Evolutionary conservation across 2,113 vertebrate genomes (phyloP), one percentile per base, ranked within the genome.

Genomic region (Cebus imitator): DNA sequence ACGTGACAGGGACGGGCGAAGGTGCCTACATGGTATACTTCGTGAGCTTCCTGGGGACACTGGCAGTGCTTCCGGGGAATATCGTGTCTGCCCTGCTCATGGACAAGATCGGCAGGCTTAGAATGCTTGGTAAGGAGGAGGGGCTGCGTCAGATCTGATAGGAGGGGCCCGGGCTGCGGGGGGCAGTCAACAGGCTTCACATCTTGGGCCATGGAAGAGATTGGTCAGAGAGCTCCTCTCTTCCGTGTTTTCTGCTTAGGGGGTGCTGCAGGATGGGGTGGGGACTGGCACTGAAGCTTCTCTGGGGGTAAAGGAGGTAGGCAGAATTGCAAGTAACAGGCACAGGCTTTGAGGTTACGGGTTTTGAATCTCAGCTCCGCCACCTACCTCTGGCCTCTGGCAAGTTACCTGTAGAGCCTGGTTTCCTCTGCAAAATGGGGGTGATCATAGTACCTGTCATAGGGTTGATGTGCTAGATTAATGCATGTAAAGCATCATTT

Each of bases 21-120:
- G 99, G 99, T 0, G 99, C 99, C 98, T 99, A 99, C 99, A 99
- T 99, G 99, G 99, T 99, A 95, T 99, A 99, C 98, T 99, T 99
- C 0, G 99, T 99, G 98, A 99, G 99, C 97, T 99, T 99, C 98
- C 93, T 99, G 97, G 99, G 99, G 90, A 99, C 99, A 3, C 97
- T 99, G 98, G 99, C 99, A 0, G 99, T 99, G 90, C 99, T 99
- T 75, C 99, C 99, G 0, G 99, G 99, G 8, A 99, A 99, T 98
- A 99, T 99, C 0, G 99, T 99, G 96, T 99, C 99, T 0, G 99
- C 99, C 1, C 98, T 99, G 97, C 99, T 99, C 94, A 99, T 99
- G 99, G 99, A 99, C 98, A 99, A 99, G 99, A 99, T 99, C 0
- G 99, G 99, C 90, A 99, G 99, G 58, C 99, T 99, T 57, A 99